Base-by-base conservation (phyloP, 2,888 invertebrate genomes). In the Sussaba pulchella region DNA sequence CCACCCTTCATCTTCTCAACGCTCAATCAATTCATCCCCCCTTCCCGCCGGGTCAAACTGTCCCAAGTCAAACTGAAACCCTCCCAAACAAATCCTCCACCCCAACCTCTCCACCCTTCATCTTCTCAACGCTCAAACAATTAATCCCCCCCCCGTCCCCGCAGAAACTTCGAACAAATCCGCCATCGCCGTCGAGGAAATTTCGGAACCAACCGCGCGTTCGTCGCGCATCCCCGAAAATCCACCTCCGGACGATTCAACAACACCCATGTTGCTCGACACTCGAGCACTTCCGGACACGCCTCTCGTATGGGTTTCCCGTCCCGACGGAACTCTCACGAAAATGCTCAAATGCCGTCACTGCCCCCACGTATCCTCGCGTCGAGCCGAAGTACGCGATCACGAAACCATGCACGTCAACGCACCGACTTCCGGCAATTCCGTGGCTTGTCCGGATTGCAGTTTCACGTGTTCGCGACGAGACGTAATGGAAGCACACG, bases 321-420 rank as follows among this genome's bases (percentile, higher is more conserved):
- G 95, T 45, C 85, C 88, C 0, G 94, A 94, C 80, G 95, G 95
- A 12, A 94, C 95, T 71, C 95, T 96, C 79, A 94, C 95, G 67
- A 97, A 97, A 92, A 96, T 97, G 95, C 96, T 95, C 90, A 96
- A 97, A 89, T 98, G 98, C 89, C 94, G 96, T 36, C 96, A 94
- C 89, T 98, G 98, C 89, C 97, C 97, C 0, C 97, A 97, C 90
- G 96, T 97, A 12, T 97, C 97, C 89, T 93, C 95, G n/a, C 94
- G 97, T 64, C 95, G 96, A 87, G 95, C 95, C 54, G 97, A 96
- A 91, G 95, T 98, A 77, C 95, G 95, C 36, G 96, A 96, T 87
- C 98, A 98, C 91, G 97, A 97, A 91, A 95, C 95, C 89, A 96
- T 97, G 94, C 97, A 97, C 91, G 93, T 93, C 31, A 92, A 91